Evolutionary conservation across 2,797 vertebrate genomes (phyloP).

Genomic region (Macropus fuliginosus): DNA sequence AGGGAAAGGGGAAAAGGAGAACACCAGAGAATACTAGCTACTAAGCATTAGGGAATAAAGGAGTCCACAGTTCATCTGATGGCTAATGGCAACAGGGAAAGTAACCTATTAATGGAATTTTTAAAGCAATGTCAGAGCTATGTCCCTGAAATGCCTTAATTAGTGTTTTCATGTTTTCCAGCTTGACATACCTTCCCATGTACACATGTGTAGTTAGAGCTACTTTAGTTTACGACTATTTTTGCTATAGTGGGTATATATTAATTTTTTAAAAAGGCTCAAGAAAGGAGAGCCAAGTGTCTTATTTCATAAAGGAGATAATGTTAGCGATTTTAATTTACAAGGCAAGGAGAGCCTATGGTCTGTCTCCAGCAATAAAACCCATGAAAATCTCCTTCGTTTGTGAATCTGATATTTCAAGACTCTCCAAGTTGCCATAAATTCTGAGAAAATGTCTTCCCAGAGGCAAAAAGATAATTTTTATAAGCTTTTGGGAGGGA

Average conservation of each 20-base stretch:
- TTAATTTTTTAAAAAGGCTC: constrained; percentile 73
- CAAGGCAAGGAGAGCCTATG: constrained; percentile 60
- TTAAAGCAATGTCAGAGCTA: neutral
- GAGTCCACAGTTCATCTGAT: neutral
- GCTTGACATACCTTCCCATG: no score
- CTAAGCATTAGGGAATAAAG: neutral
- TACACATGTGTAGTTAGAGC: neutral
- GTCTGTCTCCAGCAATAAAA: constrained; percentile 68
- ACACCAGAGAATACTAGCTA: neutral
- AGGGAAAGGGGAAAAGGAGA: neutral
- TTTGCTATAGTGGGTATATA: constrained; percentile 46
- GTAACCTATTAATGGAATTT: neutral
- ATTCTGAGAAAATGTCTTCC: constrained; percentile 87
- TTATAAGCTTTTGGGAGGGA: constrained; percentile 86
- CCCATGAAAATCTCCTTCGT: constrained; percentile 74
- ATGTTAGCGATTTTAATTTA: constrained; percentile 81
- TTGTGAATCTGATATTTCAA: constrained; percentile 82
- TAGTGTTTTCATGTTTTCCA: neutral
- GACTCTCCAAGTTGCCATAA: constrained; percentile 84
- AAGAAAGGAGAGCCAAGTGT: constrained; percentile 76
- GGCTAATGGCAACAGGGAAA: neutral
- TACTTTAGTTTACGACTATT: constrained; percentile 10
- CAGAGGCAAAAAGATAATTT: constrained; percentile 85
- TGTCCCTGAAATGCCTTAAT: rapidly evolving
- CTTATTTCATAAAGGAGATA: constrained; percentile 75